Evolutionary conservation across 2,113 vertebrate genomes (phyloP).

Genomic region (Menura novaehollandiae): DNA sequence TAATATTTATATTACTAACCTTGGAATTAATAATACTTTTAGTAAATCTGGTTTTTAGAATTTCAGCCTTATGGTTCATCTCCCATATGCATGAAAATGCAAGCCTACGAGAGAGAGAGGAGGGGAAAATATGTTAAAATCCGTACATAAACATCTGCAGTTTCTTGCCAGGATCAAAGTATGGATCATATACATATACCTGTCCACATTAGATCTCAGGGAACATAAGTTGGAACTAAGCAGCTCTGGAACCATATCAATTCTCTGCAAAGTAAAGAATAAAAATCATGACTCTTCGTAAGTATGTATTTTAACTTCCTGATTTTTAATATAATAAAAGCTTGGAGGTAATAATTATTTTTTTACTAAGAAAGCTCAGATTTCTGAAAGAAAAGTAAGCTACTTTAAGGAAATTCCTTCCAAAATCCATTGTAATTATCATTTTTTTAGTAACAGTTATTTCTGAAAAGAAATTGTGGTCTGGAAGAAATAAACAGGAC

Average conservation of each 20-base stretch:
- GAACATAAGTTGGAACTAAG: conserved; percentile 98
- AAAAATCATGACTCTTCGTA: background rate
- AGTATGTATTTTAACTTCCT: background rate
- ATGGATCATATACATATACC: conserved; percentile 70
- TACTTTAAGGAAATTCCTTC: background rate
- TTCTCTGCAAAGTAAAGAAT: conserved; percentile 81
- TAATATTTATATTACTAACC: conserved; percentile 69
- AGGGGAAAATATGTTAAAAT: background rate
- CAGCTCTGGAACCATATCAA: conserved; percentile 98
- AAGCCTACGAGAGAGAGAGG: conserved; percentile 68
- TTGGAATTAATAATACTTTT: conserved; percentile 97
- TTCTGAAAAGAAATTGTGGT: background rate
- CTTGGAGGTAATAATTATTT: background rate
- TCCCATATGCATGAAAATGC: conserved; percentile 99
- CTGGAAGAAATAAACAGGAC: background rate
- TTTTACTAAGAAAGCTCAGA: background rate
- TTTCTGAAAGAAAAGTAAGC: background rate
- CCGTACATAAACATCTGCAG: background rate
- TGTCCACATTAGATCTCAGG: conserved; percentile 88
- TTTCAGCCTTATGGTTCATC: conserved; percentile 88
- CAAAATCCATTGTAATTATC: background rate
- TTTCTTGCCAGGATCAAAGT: background rate
- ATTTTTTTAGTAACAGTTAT: background rate
- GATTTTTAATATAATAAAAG: background rate
- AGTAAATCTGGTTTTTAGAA: conserved; percentile 88